Evolutionary conservation across 2,113 vertebrate genomes (phyloP).

Genomic region (Caranx ignobilis): DNA sequence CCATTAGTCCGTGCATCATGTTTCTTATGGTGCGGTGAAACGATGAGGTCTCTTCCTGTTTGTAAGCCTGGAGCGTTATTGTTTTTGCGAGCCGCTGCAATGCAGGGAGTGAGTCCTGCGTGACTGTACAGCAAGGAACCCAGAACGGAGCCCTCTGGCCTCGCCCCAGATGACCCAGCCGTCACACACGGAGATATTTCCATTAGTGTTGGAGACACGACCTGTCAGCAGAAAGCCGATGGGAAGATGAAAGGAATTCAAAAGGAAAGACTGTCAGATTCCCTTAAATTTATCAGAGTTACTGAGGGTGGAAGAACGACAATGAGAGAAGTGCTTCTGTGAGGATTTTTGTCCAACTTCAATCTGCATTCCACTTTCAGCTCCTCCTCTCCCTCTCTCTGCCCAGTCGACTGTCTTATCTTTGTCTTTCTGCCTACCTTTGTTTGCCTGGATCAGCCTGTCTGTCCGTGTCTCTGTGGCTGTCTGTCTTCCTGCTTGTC

Average conservation of each 20-base stretch:
- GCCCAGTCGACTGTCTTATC: conserved; percentile 28
- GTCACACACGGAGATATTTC: conserved; percentile 65
- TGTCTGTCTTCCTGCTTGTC: conserved; percentile 17
- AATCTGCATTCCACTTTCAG: conserved; percentile 27
- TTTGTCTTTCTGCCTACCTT: conserved; percentile 27
- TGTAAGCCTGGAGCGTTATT: conserved; percentile 6
- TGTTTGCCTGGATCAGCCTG: conserved; percentile 22
- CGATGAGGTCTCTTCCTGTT: conserved; percentile 22
- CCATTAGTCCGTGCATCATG: conserved; percentile 22
- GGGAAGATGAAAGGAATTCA: conserved; percentile 70
- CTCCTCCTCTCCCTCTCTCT: conserved; percentile 22
- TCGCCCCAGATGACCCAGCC: conserved; percentile 43
- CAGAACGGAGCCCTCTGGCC: conserved; percentile 44
- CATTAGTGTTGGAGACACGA: conserved; percentile 57
- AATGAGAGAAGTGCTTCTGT: conserved; percentile 54
- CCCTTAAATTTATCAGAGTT: conserved; percentile 60
- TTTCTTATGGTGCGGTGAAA: conserved; percentile 31
- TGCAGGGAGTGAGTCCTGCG: conserved; percentile 25
- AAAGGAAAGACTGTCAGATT: conserved; percentile 76
- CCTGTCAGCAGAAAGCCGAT: conserved; percentile 65
- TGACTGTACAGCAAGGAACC: conserved; percentile 37
- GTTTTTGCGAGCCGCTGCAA: conserved; percentile 32
- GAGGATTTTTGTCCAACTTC: conserved; percentile 48
- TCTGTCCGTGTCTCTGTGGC: conserved; percentile 2
- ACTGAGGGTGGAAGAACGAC: conserved; percentile 29